Evolutionary conservation across 2,888 invertebrate species (phyloP), one percentile per base, ranked within the genome.

Genomic region (Protophormia terraenovae): DNA sequence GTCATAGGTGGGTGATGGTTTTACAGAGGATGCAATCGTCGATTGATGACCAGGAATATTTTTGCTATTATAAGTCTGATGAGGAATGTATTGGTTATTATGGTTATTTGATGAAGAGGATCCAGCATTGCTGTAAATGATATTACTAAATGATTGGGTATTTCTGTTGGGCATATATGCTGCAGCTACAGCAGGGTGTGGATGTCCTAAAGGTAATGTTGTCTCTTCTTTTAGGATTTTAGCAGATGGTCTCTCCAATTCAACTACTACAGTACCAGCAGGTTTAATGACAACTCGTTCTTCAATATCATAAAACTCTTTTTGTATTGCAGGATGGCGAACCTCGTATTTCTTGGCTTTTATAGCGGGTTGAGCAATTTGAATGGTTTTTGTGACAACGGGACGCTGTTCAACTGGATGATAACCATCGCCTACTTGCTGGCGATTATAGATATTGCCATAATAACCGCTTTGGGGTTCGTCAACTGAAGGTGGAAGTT

Each of bases 271-370:
- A 10, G 94, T 94, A 32, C 95, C 95, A 4, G 94, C 94, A 0
- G 95, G 95, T 29, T 94, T 93, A 55, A 95, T 93, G 19, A 95
- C 92, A 24, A 94, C 93, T 62, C 94, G 93, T 88, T 95, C 94
- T 88, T 95, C 95, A 86, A 95, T 94, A 87, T 95, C 95, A 90
- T 94, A 95, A 90, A 95, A 95, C 89, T 95, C 94, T 90, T 95
- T 95, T 87, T 94, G 94, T 83, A 95, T 94, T 41, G 94, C 95
- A 53, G 95, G 95, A 84, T 95, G 93, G 82, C 94, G 94, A 10
- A 95, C 93, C 89, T 94, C 94, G 88, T 93, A 94, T 85, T 94
- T 94, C 75, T 94, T 93, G 27, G 94, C 94, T 86, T 94, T 94
- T 19, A 92, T 92, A 3, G 94, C 94, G 0, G 94, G 94, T 87